Conservation (phyloP, 2,888 invertebrate genomes). For the Branchellion lobata region DNA sequence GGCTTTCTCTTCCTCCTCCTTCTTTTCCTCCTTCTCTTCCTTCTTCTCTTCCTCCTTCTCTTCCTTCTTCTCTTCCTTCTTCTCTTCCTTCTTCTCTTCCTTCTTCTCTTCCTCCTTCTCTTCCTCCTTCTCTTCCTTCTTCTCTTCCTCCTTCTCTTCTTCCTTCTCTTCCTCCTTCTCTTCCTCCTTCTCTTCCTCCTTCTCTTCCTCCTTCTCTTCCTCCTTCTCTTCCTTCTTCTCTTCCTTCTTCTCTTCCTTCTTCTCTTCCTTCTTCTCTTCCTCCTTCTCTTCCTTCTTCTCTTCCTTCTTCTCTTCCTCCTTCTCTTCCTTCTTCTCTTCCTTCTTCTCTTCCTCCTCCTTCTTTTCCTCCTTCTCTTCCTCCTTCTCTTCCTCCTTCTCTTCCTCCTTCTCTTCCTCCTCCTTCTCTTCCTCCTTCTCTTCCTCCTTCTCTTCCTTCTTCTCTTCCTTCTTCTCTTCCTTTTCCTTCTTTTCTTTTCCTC, state of each 20-base stretch:
- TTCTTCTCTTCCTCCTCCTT: background rate
- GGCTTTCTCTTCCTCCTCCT: background rate
- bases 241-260: background rate
- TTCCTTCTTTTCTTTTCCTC: background rate
- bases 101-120: background rate
- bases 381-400: constrained; percentile 5
- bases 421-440: background rate
- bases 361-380: background rate
- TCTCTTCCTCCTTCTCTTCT: background rate
- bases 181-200: background rate
- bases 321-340: too few relatives aligned
- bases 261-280: background rate
- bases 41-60: background rate
- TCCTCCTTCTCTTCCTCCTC: background rate
- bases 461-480: background rate
- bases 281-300: background rate
- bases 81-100: background rate
- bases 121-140: background rate
- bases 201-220: background rate
- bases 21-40: background rate
- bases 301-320: background rate
- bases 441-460: background rate
- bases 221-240: background rate
- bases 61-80: background rate
- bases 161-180: background rate